Evolutionary conservation across 2,113 vertebrate genomes (phyloP).

Genomic region (Nettapus auritus): DNA sequence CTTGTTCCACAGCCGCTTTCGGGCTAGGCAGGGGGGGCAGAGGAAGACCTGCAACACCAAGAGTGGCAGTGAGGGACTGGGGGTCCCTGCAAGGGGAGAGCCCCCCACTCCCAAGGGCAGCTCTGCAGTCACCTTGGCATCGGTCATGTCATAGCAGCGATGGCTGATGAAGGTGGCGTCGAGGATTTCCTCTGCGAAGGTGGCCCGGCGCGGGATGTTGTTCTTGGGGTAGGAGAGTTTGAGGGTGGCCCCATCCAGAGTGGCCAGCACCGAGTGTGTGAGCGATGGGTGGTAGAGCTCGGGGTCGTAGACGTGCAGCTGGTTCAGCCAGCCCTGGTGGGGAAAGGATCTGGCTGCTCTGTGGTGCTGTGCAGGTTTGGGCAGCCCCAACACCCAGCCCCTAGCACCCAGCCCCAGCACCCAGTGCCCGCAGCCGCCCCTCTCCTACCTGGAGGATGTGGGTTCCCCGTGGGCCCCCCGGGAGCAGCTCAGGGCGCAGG

Average conservation of each 20-base stretch:
- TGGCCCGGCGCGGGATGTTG: constrained; percentile 81
- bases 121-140: constrained; percentile 77
- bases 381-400: background rate
- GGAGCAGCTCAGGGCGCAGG: constrained; percentile 4
- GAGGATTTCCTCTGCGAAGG: constrained; percentile 77
- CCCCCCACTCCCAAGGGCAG: fast-evolving
- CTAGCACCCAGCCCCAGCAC: background rate
- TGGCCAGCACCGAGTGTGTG: constrained; percentile 84
- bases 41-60: constrained; percentile 81
- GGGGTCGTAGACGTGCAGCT: constrained; percentile 82
- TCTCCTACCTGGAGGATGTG: constrained; percentile 79
- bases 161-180: constrained; percentile 78
- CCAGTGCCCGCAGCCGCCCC: background rate
- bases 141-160: constrained; percentile 76
- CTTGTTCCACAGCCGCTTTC: constrained; percentile 88
- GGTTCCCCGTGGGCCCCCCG: constrained; percentile 24
- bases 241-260: constrained; percentile 81
- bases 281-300: constrained; percentile 83
- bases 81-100: too few species aligned
- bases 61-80: background rate
- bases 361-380: background rate
- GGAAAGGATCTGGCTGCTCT: background rate
- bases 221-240: constrained; percentile 82
- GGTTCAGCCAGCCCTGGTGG: constrained; percentile 91
- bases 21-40: constrained; percentile 81